These are phyloP conservation scores for Elegia similella DNA, from an alignment of 2,888 invertebrate species.

Conservation along the genomic window DNA sequence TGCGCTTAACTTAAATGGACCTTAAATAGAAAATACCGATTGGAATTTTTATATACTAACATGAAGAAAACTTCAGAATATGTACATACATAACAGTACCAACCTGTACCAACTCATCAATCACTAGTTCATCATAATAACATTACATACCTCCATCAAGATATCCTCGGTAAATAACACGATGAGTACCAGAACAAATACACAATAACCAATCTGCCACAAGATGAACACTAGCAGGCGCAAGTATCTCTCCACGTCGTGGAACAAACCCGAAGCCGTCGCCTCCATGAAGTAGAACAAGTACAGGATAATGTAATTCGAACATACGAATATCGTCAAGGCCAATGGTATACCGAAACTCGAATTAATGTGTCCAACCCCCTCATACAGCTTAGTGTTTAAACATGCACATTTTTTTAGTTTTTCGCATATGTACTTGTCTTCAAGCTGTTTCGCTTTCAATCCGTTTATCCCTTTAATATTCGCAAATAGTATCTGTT, in stretches of 20 bases:
- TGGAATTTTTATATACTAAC: no score
- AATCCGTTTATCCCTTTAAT: not conserved
- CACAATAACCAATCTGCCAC: conserved; percentile 52
- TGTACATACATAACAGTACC: no score
- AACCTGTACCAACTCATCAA: no score
- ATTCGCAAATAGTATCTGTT: not conserved
- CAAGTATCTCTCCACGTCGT: conserved; percentile 46
- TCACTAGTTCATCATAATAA: conserved; percentile 3
- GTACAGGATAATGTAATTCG: conserved; percentile 47
- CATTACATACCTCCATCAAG: conserved; percentile 39
- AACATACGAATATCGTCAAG: conserved; percentile 40
- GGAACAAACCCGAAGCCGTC: conserved; percentile 55
- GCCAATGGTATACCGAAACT: conserved; percentile 47
- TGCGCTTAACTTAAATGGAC: no score
- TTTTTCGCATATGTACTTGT: conserved; percentile 24
- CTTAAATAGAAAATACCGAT: no score
- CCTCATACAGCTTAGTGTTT: conserved; percentile 47
- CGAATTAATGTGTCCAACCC: conserved; percentile 35
- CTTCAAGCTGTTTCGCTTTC: conserved; percentile 40
- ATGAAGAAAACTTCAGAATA: no score
- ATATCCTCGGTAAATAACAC: conserved; percentile 47
- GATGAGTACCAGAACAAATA: conserved; percentile 40
- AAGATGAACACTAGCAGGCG: conserved; percentile 50
- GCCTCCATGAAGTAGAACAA: conserved; percentile 69
- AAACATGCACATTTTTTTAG: conserved; percentile 21